phyloP scores from a whole-genome alignment of 2,888 invertebrate species.

The Drosophila lutescens region DNA sequence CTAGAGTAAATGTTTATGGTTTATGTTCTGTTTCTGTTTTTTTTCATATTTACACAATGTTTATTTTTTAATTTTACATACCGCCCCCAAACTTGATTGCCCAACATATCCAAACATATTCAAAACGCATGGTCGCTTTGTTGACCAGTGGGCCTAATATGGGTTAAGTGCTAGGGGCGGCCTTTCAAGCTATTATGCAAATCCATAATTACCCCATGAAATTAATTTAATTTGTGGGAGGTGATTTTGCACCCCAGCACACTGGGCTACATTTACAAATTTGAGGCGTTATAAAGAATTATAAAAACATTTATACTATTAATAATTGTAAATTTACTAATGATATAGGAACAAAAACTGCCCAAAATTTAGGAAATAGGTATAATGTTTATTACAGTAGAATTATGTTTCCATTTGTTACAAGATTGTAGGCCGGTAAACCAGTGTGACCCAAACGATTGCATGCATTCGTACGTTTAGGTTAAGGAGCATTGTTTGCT shows the following conservation, averaged over 20 bases:
- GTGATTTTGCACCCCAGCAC: conserved; percentile 24
- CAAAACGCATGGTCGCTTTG: conserved; percentile 10
- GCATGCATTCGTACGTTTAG: conserved; percentile 52
- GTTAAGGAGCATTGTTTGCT: conserved; percentile 51
- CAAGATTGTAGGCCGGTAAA: neutral
- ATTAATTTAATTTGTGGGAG: conserved; percentile 39
- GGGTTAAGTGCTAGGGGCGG: conserved; percentile 20
- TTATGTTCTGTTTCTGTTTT: too few species aligned
- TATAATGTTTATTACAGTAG: neutral
- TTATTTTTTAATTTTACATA: neutral
- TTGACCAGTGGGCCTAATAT: conserved; percentile 8
- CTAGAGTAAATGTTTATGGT: too few species aligned
- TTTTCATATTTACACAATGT: neutral
- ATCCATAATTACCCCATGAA: conserved; percentile 42
- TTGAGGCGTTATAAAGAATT: neutral
- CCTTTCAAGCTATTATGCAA: conserved; percentile 29
- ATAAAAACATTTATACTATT: too few species aligned
- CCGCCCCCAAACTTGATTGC: neutral
- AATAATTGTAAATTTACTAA: too few species aligned
- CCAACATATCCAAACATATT: neutral
- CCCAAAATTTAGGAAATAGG: neutral
- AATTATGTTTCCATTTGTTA: neutral
- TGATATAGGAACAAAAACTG: too few species aligned
- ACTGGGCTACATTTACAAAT: neutral
- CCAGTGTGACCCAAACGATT: conserved; percentile 14